Base-by-base conservation (phyloP, 2,888 invertebrate species). In the Agrilus mali region DNA sequence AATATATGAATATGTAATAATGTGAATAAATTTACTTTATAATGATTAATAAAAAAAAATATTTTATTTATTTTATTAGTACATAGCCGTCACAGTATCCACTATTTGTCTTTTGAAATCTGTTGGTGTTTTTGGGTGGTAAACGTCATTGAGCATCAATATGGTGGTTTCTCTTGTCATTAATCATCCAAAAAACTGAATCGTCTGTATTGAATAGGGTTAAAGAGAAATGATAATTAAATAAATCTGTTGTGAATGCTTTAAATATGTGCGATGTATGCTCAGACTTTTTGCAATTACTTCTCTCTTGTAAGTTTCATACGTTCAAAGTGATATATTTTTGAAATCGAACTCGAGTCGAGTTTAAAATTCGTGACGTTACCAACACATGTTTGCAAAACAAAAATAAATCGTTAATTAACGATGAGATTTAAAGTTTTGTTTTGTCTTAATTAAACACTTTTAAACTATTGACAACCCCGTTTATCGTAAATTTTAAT, bases 191-290 rank as follows among this genome's bases (percentile, higher is more conserved):
- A 27, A 27, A 27, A 27, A 27, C 27, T 27, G 27, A 27, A 10
- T 27, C 27, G 27, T 27, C 10, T 10, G 27, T 27, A 27, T 27
- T 27, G 36, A 36, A 33, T 48, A 46, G 44, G 44, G 53, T 48
- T 44, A 44, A 43, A 49, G 48, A n/a, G 47, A 47, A 44, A 47
- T 48, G 48, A 45, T 48, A 41, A 43, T 47, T 47, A 39, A 46
- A 33, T 42, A 53, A 54, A 50, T 49, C 52, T 46, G 41, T 36
- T 43, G 43, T 46, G 43, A 46, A 46, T 45, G 40, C 44, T 41
- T 45, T 46, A 63, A 72, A 65, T 65, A 86, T 87, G 88, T 93
- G 92, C 81, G 92, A 93, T 81, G 85, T 86, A 73, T 93, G 93
- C 75, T 82, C 86, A 66, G 90, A 92, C 72, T 86, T 92, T 76